Base-by-base conservation (phyloP, 2,113 vertebrate genomes). In the Periophthalmus modestus region DNA sequence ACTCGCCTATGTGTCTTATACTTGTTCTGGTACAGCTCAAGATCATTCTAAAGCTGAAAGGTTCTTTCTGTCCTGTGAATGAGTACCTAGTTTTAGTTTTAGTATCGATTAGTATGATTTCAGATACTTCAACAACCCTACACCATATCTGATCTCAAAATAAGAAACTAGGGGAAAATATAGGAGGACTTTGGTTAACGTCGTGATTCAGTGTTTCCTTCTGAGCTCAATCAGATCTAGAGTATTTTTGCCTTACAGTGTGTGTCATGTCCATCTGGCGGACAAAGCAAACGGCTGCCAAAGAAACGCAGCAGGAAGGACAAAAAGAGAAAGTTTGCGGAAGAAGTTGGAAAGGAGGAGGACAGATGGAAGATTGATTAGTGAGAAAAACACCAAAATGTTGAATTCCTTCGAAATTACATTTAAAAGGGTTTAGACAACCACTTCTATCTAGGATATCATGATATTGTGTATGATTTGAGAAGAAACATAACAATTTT, bases 221-320 rank as follows among this genome's bases (percentile, higher is more conserved):
- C 52, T 55, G 7, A 55, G 52, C 52, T 55, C 52, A n/a, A 21
- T 55, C 52, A 55, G 52, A 65, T n/a, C 33, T 39, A 36, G 18
- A 36, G 33, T 65, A 39, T 65, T 36, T 71, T 73, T 80, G 76
- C 61, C 47, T 77, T 33, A 14, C 57, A 34, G 59, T 24, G 1
- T 79, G 59, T 73, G 66, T 81, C 66, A 66, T 36, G 74, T 79
- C 71, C 82, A 75, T 80, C 76, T 88, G 65, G 28, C 69, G 62
- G n/a, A 75, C 68, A 52, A 72, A 74, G 47, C 36, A 69, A 73
- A 72, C 23, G 19, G 28, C 55, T 74, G 72, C 43, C 76, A 34
- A 58, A 66, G 66, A 55, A 46, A 76, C n/a, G n/a, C 4, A 13
- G 59, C 23, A 34, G 59, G 78, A 66, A 24, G 68, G 24, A 34